Evolutionary conservation across 2,888 invertebrate genomes (phyloP), one percentile per base, ranked within the genome.

Genomic region (Drosophila quasianomalipes): DNA sequence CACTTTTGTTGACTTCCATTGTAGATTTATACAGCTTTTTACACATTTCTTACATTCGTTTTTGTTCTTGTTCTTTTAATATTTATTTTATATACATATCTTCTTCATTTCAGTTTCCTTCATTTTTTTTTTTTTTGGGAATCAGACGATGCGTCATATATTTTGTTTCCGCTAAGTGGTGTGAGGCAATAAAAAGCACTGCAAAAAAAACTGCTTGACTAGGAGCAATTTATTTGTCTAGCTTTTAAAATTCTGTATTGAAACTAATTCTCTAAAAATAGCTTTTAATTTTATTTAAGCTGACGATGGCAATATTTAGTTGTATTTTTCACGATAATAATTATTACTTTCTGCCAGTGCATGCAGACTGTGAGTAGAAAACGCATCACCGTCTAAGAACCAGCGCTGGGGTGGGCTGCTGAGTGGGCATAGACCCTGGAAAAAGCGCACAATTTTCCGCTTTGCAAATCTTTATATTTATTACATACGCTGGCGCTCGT

Each of bases 401-500:
- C 30, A 39, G 51, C 35, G 1, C 5, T 44, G 52, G 47, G 3
- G 22, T 53, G 41, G 39, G 37, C 47, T 63, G 39, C 39, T 41
- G 61, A 61, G 58, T 53, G 65, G 74, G 62, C 57, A 51, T 33
- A 73, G 47, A 58, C 63, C 16, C 44, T 51, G 41, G 49, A 68
- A 78, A 70, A 63, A 73, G 68, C 69, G 75, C 70, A 77, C 78
- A 83, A 83, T 83, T 83, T 83, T 83, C 83, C 84, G 83, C 83
- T 78, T 82, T 84, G 83, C 75, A 83, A 83, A 84, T 83, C 82
- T 84, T 83, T 77, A 84, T 84, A 84, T 83, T 83, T 83, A 84
- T 83, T 82, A 81, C 84, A 84, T 79, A 71, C 65, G 68, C 81
- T 79, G 77, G 58, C 55, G 12, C 64, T 61, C 67, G 47, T 57